These are phyloP conservation scores for Larimichthys polyactis DNA, from an alignment of 2,113 vertebrate genomes.

Conservation along the genomic window DNA sequence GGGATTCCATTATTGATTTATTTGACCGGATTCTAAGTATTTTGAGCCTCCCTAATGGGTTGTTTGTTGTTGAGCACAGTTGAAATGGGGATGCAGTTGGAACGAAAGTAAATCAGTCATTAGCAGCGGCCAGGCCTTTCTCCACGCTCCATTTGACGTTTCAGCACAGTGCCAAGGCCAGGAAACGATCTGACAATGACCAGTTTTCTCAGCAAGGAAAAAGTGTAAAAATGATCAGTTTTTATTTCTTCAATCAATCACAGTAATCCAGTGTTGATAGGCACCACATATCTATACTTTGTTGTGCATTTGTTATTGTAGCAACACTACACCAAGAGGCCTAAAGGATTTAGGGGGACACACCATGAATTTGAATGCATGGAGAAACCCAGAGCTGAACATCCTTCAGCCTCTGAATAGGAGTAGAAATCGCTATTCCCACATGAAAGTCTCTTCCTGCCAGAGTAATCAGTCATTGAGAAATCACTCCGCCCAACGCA, in stretches of 20 bases:
- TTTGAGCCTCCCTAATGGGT: slow-evolving; percentile 53
- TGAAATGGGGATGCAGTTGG: slow-evolving; percentile 63
- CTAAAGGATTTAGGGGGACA: slow-evolving; percentile 37
- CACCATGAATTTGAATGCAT: slow-evolving; percentile 40
- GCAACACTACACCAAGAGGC: slow-evolving; percentile 12
- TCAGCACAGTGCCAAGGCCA: slow-evolving; percentile 46
- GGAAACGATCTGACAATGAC: slow-evolving; percentile 65
- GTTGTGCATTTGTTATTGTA: slow-evolving; percentile 33
- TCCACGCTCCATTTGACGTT: slow-evolving; percentile 71
- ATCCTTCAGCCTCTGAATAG: slow-evolving; percentile 35
- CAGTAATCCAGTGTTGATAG: slow-evolving; percentile 38
- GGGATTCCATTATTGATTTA: slow-evolving; percentile 55
- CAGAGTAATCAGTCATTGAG: slow-evolving; percentile 60
- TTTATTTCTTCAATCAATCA: slow-evolving; percentile 64
- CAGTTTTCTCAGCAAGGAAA: slow-evolving; percentile 56
- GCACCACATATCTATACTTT: slow-evolving; percentile 23
- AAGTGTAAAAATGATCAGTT: slow-evolving; percentile 52
- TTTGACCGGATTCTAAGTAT: slow-evolving; percentile 62
- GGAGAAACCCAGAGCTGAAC: slow-evolving; percentile 3
- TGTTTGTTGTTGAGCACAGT: slow-evolving; percentile 64
- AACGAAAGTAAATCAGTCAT: slow-evolving; percentile 73
- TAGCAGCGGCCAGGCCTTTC: slow-evolving; percentile 60
- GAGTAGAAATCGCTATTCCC: slow-evolving; percentile 48
- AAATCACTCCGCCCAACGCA: slow-evolving; percentile 48
- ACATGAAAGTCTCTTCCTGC: slow-evolving; percentile 45